These are phyloP conservation scores for Xyrichtys novacula DNA, from an alignment of 2,797 vertebrate species.

Conservation along the genomic window DNA sequence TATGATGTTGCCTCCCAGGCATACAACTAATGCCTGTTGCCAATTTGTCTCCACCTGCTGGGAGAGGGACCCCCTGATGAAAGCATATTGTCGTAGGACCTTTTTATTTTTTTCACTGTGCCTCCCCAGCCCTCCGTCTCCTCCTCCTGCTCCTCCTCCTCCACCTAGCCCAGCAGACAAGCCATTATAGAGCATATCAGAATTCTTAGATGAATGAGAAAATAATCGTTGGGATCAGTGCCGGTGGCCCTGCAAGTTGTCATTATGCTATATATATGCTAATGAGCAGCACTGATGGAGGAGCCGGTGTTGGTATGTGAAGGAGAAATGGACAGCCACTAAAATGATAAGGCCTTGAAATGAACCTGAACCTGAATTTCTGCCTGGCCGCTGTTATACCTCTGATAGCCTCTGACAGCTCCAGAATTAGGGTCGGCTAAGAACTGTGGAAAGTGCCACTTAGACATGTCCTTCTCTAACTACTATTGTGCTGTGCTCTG, in stretches of 20 bases:
- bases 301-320: conserved; percentile 76
- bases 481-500: conserved; percentile 72
- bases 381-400: conserved; percentile 74
- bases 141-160: conserved; percentile 50
- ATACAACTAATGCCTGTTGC: conserved; percentile 66
- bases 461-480: conserved; percentile 78
- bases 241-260: conserved; percentile 81
- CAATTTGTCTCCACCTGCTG: conserved; percentile 63
- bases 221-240: conserved; percentile 84
- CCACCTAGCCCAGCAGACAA: conserved; percentile 76
- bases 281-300: conserved; percentile 81
- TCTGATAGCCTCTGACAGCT: conserved; percentile 84
- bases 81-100: conserved; percentile 66
- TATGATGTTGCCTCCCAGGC: conserved; percentile 72
- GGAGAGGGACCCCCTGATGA: conserved; percentile 60
- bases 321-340: conserved; percentile 81
- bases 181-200: conserved; percentile 81
- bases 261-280: conserved; percentile 87
- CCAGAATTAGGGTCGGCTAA: conserved; percentile 81
- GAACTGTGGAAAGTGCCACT: conserved; percentile 82
- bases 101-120: conserved; percentile 13
- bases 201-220: conserved; percentile 85
- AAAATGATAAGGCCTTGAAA: conserved; percentile 82
- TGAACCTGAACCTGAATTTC: conserved; percentile 79
- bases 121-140: conserved; percentile 3